Percentiles rank a stretch among this genome's conserved stretches.
Conservation (phyloP, 2,888 invertebrate genomes). For the Brachyptera putata region DNA sequence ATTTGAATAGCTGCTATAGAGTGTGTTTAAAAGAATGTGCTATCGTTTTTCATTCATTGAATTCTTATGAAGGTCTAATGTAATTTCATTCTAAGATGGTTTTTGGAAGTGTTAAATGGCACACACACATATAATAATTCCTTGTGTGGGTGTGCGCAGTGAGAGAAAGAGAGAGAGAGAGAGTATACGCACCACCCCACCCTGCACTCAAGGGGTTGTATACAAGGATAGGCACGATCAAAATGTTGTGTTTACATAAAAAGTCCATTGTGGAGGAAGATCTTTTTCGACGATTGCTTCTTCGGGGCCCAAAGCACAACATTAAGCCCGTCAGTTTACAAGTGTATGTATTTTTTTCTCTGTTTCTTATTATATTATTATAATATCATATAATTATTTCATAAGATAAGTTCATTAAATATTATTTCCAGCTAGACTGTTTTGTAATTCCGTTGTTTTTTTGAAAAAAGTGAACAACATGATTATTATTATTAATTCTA, state of each 20-base stretch:
- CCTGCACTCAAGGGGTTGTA: conserved; percentile 5
- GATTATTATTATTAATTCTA: conserved; percentile 10
- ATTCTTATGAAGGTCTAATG: background rate
- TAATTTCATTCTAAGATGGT: background rate
- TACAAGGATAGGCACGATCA: conserved; percentile 19
- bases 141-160: no score
- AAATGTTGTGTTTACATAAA: conserved; percentile 7
- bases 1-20: background rate
- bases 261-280: conserved; percentile 19
- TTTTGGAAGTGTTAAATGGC: conserved; percentile 16
- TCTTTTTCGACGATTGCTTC: conserved; percentile 13
- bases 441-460: background rate
- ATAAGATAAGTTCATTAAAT: conserved; percentile 11
- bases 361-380: no score
- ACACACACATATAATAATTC: conserved; percentile 2
- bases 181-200: background rate
- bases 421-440: conserved; percentile 12
- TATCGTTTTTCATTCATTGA: background rate
- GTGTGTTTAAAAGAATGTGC: background rate
- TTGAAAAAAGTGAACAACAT: conserved; percentile 22
- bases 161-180: no score
- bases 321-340: conserved; percentile 3
- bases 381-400: conserved; percentile 6
- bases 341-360: background rate
- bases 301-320: background rate